Evolutionary conservation across 2,797 vertebrate species (phyloP).

Genomic region (Anguilla marmorata): DNA sequence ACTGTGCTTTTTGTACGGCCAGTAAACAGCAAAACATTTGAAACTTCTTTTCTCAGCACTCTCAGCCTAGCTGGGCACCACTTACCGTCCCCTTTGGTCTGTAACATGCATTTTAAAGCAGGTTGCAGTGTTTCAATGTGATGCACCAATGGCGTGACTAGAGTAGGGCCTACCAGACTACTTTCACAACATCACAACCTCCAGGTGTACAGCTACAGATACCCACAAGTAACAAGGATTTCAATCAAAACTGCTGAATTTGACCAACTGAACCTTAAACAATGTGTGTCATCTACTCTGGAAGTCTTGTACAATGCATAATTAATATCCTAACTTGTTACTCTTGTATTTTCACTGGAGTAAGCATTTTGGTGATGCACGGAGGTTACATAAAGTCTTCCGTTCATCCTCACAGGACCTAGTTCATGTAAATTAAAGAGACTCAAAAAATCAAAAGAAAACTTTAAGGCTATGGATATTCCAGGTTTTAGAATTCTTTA

Average conservation of each 20-base stretch:
- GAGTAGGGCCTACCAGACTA: background rate
- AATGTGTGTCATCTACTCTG: constrained; percentile 10
- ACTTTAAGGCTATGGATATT: background rate
- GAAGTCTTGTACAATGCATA: background rate
- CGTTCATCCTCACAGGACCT: constrained; percentile 18
- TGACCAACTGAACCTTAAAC: constrained; percentile 30
- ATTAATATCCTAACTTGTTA: constrained; percentile 23
- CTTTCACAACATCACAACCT: background rate
- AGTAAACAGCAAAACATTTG: constrained; percentile 7
- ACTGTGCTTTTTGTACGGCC: background rate
- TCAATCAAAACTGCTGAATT: constrained; percentile 18
- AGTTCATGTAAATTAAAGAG: constrained; percentile 9
- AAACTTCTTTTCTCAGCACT: background rate
- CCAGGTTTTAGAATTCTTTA: background rate
- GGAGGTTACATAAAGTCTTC: constrained; percentile 30
- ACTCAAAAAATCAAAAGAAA: background rate
- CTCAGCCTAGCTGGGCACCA: no score
- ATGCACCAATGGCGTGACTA: background rate
- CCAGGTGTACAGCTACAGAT: background rate
- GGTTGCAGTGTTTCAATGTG: background rate
- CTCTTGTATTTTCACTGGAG: constrained; percentile 20
- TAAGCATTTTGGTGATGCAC: constrained; percentile 22
- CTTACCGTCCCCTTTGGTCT: background rate
- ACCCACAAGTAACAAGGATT: background rate
- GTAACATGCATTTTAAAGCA: constrained; percentile 3